Percentiles rank a stretch among this genome's conserved stretches.
Evolutionary conservation across 2,113 vertebrate genomes (phyloP).

Genomic region (Thymallus thymallus): DNA sequence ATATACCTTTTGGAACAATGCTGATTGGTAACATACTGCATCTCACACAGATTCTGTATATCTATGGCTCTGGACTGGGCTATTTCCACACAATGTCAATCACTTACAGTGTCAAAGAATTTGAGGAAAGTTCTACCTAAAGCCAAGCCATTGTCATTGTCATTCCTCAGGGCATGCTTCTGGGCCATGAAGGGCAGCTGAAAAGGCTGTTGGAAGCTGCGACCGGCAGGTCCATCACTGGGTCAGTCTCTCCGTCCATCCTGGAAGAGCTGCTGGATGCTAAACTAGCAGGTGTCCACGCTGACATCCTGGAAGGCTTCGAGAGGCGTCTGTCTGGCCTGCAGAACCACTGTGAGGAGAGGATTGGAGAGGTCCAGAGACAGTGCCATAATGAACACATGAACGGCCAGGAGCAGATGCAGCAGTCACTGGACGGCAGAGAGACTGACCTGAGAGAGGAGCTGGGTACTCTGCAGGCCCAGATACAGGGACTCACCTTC

Average conservation of each 20-base stretch:
- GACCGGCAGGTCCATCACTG: constrained; percentile 72
- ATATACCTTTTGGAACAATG: too few relatives aligned
- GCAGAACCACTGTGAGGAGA: constrained; percentile 81
- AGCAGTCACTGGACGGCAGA: constrained; percentile 85
- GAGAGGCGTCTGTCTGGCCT: constrained; percentile 84
- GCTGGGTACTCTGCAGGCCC: constrained; percentile 84
- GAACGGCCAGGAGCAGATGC: constrained; percentile 81
- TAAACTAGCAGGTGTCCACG: constrained; percentile 77
- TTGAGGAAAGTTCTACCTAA: too few relatives aligned
- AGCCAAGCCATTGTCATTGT: too few relatives aligned
- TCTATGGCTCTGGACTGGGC: too few relatives aligned
- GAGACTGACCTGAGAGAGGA: constrained; percentile 89
- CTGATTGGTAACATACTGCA: too few relatives aligned
- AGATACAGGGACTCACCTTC: constrained; percentile 87
- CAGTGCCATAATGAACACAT: constrained; percentile 87
- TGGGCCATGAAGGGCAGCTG: constrained; percentile 90
- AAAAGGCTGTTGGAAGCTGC: constrained; percentile 82
- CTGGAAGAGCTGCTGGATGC: constrained; percentile 83
- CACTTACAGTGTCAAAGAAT: too few relatives aligned
- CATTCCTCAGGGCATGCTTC: constrained; percentile 76
- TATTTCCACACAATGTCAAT: too few relatives aligned
- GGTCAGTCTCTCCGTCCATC: constrained; percentile 68
- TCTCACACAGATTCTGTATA: too few relatives aligned
- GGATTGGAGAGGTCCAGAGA: constrained; percentile 81
- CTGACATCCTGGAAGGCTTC: constrained; percentile 86